These are phyloP conservation scores for Ephydatia muelleri DNA, from an alignment of 37 sponge, comb jelly and placozoan genomes.

Conservation along the genomic window DNA sequence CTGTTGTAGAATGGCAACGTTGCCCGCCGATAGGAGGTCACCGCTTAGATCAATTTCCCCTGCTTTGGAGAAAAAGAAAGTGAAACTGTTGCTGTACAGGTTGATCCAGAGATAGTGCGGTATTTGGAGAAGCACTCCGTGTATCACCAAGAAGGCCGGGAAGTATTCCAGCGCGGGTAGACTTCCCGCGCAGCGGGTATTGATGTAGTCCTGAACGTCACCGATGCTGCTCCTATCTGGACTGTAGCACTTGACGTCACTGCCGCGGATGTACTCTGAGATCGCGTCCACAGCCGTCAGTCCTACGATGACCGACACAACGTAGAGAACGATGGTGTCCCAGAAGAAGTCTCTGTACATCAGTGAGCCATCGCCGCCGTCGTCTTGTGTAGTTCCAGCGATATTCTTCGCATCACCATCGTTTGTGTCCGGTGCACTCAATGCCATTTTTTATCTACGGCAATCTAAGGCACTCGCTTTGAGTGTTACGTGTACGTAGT, in stretches of 20 bases:
- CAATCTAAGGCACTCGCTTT: neutral
- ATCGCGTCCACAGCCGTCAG: constrained; percentile 50
- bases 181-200: constrained; percentile 40
- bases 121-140: constrained; percentile 40
- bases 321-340: constrained; percentile 59
- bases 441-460: neutral
- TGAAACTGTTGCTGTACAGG: constrained; percentile 51
- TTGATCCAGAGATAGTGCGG: constrained; percentile 69
- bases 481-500: neutral
- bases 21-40: constrained; percentile 37
- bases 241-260: constrained; percentile 9
- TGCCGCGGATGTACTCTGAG: constrained; percentile 51
- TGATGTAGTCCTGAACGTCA: constrained; percentile 31
- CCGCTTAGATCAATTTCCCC: constrained; percentile 49
- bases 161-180: constrained; percentile 32
- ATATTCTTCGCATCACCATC: constrained; percentile 37
- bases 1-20: constrained; percentile 31
- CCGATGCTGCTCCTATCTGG: neutral
- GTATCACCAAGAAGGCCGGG: constrained; percentile 55
- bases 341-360: constrained; percentile 67
- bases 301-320: constrained; percentile 49
- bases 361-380: neutral
- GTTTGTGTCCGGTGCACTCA: neutral
- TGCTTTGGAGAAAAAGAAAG: constrained; percentile 48
- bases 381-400: constrained; percentile 35